Base-by-base conservation (phyloP, 2,888 invertebrate genomes). In the Coecobrya sp. region DNA sequence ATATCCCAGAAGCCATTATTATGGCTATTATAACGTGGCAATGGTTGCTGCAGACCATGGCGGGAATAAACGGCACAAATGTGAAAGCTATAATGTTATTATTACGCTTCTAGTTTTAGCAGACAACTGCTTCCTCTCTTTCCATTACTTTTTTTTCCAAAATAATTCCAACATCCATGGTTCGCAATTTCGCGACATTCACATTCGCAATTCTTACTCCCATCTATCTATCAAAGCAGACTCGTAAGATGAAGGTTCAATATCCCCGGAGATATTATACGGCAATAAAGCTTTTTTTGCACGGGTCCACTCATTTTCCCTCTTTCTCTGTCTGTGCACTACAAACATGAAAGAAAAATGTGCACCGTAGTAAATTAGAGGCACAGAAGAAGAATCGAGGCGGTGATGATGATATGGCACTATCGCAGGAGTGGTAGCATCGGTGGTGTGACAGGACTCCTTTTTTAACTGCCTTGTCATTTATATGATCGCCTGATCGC, bases 201-300 rank as follows among this genome's bases (percentile, higher is more conserved):
- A 76, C 49, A 81, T 27, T 52, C 73, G 27, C 52, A 81, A 55
- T 13, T 55, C 49, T 27, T 13, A 13, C 49, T 55, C n/a, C 36
- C 19, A 52, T n/a, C 22, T 0, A 81, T 81, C 81, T 55, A 49
- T 55, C 52, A 52, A 81, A 55, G 76, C 8, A 49, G n/a, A 11
- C 45, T 76, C 19, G 16, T 5, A 49, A 62, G 27, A 27, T 8
- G 62, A 49, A 42, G n/a, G 81, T 81, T 84, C 84, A 59, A 59
- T 84, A 84, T 84, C 84, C 62, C 84, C 42, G 84, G 62, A 84
- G 84, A 84, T 22, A 84, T 85, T 62, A 65, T 27, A 65, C 10
- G 30, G 79, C 27, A 62, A 84, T 84, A 62, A 84, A 62, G 27
- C n/a, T 13, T 36, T 59, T 82, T 84, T 52, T 84, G 59, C 62